A percentile compares a stretch with the other conserved stretches of the same genome.
These are phyloP conservation scores for Micromussa lordhowensis DNA, from an alignment of 92 coral and sea anemone species.

Conservation along the genomic window DNA sequence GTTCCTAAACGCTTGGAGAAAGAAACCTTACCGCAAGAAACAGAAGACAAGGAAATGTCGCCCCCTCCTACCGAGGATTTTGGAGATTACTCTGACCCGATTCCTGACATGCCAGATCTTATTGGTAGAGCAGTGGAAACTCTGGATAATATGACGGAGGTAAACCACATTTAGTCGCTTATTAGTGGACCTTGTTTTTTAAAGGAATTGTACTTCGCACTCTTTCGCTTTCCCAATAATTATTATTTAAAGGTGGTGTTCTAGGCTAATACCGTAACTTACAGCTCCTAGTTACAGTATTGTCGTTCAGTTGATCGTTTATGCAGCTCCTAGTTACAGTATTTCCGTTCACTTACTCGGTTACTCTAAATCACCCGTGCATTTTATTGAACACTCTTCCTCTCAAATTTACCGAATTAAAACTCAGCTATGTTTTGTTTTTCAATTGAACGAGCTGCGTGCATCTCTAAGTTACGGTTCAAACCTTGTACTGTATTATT, in stretches of 20 bases:
- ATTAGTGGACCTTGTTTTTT: neutral
- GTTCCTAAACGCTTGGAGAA: neutral
- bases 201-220: neutral
- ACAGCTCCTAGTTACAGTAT: no score
- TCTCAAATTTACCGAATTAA: neutral
- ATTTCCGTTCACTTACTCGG: no score
- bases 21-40: no score
- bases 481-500: neutral
- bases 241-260: neutral
- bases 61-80: slow-evolving; percentile 11
- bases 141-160: slow-evolving; percentile 16
- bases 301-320: no score
- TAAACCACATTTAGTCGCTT: slow-evolving; percentile 3
- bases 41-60: neutral
- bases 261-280: no score
- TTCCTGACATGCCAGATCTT: neutral
- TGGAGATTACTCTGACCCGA: slow-evolving; percentile 25
- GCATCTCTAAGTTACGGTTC: neutral
- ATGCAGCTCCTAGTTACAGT: no score
- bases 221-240: no score
- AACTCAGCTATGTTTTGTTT: no score
- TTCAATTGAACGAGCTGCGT: no score
- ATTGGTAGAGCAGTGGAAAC: slow-evolving; percentile 16
- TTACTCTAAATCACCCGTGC: no score
- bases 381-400: no score